Conservation (phyloP, 1,140 invertebrate genomes). For the Papilio machaon region DNA sequence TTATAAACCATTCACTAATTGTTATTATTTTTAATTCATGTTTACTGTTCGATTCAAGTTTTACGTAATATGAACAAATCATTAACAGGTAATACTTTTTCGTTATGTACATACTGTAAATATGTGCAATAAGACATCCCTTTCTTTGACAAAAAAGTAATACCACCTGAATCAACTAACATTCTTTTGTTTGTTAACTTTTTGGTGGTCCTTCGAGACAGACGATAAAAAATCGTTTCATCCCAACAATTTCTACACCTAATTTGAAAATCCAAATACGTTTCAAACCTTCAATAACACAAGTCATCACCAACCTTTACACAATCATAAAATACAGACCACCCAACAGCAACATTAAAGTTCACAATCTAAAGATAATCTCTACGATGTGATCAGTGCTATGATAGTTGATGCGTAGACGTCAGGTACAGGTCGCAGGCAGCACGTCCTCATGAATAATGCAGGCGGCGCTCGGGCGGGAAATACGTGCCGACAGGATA, state of each 20-base stretch:
- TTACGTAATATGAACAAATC: not conserved
- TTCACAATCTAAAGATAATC: not conserved
- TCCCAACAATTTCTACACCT: too few species aligned
- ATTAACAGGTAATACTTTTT: not conserved
- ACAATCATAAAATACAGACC: not conserved
- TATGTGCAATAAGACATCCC: too few species aligned
- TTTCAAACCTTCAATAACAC: not conserved
- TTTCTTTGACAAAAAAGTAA: too few species aligned
- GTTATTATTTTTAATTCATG: conserved; percentile 2
- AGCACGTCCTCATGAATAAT: conserved; percentile 58
- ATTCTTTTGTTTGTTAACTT: too few species aligned
- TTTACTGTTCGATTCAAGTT: not conserved
- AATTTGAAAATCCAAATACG: not conserved
- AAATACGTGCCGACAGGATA: conserved; percentile 65
- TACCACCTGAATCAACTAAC: too few species aligned
- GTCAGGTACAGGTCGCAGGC: conserved; percentile 20
- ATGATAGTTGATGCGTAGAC: conserved; percentile 14
- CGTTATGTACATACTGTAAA: not conserved
- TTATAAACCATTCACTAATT: conserved; percentile 1
- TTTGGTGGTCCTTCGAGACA: not conserved
- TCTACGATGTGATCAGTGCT: not conserved
- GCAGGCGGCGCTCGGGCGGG: conserved; percentile 50
- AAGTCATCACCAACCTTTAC: not conserved
- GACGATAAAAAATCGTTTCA: not conserved
- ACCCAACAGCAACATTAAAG: not conserved